phyloP scores from a whole-genome alignment of 2,113 vertebrate genomes.

The Aphyosemion australe region DNA sequence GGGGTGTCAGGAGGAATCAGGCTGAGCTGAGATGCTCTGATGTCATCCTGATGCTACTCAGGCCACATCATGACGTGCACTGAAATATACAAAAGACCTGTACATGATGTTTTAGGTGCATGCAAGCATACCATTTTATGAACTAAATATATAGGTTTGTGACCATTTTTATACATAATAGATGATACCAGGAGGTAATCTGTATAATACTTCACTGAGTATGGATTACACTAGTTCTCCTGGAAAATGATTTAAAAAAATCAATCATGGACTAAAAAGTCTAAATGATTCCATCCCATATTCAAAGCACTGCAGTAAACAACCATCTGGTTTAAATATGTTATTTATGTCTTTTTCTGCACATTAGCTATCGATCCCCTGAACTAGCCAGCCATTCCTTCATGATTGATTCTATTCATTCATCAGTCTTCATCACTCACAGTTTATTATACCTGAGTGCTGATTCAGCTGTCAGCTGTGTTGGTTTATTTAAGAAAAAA shows the following conservation, averaged over 20 bases:
- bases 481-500: neutral
- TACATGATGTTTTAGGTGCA: neutral
- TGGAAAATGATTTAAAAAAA: too few relatives aligned
- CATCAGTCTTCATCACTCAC: neutral
- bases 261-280: too few relatives aligned
- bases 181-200: too few relatives aligned
- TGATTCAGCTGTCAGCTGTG: neutral
- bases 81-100: neutral
- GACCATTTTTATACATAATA: too few relatives aligned
- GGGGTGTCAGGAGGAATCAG: constrained; percentile 7
- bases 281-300: too few relatives aligned
- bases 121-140: too few relatives aligned
- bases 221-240: too few relatives aligned
- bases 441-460: neutral
- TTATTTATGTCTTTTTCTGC: neutral
- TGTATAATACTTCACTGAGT: too few relatives aligned
- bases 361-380: neutral
- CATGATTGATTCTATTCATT: neutral
- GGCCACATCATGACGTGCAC: neutral
- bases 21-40: neutral
- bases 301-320: too few relatives aligned
- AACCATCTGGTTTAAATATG: too few relatives aligned
- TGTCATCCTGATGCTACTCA: constrained; percentile 5
- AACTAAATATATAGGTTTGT: neutral
- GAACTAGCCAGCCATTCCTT: too few relatives aligned